Conservation (phyloP, 2,797 vertebrate genomes). For the Anniella stebbinsi region DNA sequence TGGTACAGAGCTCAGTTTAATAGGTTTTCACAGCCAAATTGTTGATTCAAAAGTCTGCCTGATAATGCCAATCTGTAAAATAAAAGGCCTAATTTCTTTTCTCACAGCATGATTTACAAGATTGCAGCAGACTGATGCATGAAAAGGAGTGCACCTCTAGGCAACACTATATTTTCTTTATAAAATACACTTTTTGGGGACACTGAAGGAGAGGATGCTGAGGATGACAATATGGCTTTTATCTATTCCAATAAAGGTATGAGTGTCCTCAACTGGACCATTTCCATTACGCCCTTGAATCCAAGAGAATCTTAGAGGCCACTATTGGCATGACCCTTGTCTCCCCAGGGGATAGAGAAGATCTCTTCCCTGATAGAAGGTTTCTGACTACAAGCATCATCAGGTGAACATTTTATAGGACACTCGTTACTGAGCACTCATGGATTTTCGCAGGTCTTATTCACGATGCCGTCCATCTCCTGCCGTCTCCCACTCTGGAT, state of each 20-base stretch:
- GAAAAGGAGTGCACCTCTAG: not conserved
- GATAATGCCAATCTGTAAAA: slow-evolving; percentile 53
- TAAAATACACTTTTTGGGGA: not conserved
- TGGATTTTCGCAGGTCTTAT: too few species aligned
- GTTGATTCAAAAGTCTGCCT: slow-evolving; percentile 55
- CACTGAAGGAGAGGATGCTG: accelerated
- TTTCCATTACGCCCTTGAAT: not conserved
- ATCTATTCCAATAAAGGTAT: accelerated
- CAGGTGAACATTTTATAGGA: not conserved
- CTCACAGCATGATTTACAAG: slow-evolving; percentile 62
- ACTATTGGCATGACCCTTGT: not conserved
- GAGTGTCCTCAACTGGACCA: not conserved
- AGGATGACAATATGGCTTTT: not conserved
- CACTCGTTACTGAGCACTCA: too few species aligned
- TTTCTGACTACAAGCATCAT: not conserved
- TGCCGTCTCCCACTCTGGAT: too few species aligned
- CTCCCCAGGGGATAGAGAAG: not conserved
- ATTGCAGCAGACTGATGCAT: slow-evolving; percentile 33
- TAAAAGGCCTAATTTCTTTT: slow-evolving; percentile 62
- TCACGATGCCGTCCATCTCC: too few species aligned
- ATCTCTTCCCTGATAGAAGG: too few species aligned
- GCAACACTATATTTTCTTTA: not conserved
- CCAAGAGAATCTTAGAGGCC: not conserved
- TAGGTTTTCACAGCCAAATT: slow-evolving; percentile 43
- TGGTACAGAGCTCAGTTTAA: slow-evolving; percentile 48